Percentiles rank a stretch among this genome's conserved stretches.
Conservation (phyloP, 1,140 invertebrate species). For the Antheraea pernyi region DNA sequence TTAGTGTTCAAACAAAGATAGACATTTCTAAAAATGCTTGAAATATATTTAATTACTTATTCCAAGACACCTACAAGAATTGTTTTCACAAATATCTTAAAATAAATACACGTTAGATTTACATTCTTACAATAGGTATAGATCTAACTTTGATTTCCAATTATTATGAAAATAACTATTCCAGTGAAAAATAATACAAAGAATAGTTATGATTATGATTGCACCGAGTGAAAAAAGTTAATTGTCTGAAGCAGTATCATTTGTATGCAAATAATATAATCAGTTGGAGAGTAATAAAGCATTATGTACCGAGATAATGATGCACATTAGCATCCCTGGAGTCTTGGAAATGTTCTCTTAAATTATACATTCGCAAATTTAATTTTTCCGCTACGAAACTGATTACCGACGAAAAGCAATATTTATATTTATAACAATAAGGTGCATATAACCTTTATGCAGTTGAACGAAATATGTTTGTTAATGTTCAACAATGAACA, state of each 20-base stretch:
- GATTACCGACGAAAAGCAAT: background rate
- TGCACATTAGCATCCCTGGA: background rate
- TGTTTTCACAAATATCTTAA: no score
- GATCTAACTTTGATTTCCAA: no score
- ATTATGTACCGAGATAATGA: background rate
- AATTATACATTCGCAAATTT: background rate
- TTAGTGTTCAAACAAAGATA: no score
- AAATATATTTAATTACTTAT: no score
- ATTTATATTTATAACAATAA: background rate
- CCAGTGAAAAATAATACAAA: no score
- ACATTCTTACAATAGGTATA: no score
- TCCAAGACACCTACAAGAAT: no score
- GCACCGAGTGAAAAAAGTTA: background rate
- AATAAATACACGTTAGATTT: no score
- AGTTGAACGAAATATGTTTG: background rate
- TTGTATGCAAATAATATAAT: slow-evolving; percentile 3
- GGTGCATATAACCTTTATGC: background rate
- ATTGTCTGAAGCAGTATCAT: background rate
- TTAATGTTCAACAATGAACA: slow-evolving; percentile 25
- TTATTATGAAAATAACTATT: no score
- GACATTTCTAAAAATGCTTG: no score
- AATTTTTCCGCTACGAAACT: background rate
- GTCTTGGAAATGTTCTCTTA: slow-evolving; percentile 2
- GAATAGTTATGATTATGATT: no score
- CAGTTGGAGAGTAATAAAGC: background rate